Evolutionary conservation across 2,888 invertebrate species (phyloP).

Genomic region (Campoplex nolae): DNA sequence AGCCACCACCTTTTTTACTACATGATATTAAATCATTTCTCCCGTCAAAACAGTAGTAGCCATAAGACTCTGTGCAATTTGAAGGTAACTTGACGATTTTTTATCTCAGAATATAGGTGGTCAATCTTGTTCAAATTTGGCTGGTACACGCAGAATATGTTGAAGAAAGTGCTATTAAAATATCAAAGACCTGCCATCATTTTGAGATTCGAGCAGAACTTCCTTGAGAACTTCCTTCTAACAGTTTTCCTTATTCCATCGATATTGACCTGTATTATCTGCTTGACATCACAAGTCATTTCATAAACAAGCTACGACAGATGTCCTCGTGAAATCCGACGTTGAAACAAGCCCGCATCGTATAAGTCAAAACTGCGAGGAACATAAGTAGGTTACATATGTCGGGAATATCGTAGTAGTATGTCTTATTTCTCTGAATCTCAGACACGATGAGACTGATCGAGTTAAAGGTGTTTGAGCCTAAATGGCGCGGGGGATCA

Average conservation of each 20-base stretch:
- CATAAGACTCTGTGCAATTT: no score
- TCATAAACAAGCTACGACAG: slow-evolving; percentile 58
- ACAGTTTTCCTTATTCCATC: not conserved
- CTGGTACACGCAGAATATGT: no score
- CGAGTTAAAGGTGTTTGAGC: slow-evolving; percentile 45
- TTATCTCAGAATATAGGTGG: no score
- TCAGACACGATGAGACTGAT: slow-evolving; percentile 48
- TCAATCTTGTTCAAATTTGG: no score
- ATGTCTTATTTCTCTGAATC: slow-evolving; percentile 48
- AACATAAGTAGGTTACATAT: slow-evolving; percentile 60
- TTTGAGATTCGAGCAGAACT: no score
- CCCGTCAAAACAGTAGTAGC: no score
- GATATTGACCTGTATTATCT: slow-evolving; percentile 20
- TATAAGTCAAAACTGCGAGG: slow-evolving; percentile 40
- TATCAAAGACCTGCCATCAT: no score
- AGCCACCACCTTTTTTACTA: no score
- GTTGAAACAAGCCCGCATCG: slow-evolving; percentile 49
- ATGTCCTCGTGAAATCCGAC: slow-evolving; percentile 59
- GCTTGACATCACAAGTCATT: slow-evolving; percentile 44
- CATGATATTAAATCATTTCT: no score
- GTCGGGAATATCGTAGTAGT: slow-evolving; percentile 53
- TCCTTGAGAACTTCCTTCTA: not conserved
- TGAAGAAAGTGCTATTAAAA: no score
- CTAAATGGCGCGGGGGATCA: not conserved
- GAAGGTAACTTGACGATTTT: no score